Evolutionary conservation across 92 coral and sea anemone species (phyloP), one percentile per base, ranked within the genome.

Genomic region (Epizoanthus stellaris): DNA sequence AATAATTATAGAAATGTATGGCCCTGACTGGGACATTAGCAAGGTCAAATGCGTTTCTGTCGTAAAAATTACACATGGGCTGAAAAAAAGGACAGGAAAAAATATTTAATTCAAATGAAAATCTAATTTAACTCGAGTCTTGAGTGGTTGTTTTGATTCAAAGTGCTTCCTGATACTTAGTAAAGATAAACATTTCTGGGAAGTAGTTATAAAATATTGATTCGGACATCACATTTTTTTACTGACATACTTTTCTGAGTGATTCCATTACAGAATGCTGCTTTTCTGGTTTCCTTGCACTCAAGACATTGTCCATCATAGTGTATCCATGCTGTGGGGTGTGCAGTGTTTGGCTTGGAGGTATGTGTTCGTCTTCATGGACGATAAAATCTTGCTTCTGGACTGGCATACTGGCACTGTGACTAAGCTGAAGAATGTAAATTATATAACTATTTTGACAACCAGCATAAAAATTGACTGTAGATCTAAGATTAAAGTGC

Each of bases 251-350:
- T 73, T 76, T 89, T 66, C 82, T 85, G 0, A 95, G 94, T 16
- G 97, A 90, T 39, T 92, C 95, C 88, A 80, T 88, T 6, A 89
- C 88, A 16, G 82, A 80, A 54, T 88, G 70, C 30, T 65, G 87
- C 60, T 85, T 91, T 38, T 90, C 93, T 7, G 98, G 95, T 87
- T 95, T 95, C 19, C 93, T 85, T 0, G 94, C 85, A 66, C 98
- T 91, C 69, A 95, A 80, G n/a, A 95, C 98, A 58, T 94, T 93
- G 91, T 92, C 94, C 79, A 91, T 88, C 54, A 90, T 43, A 1
- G 79, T 63, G 45, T 81, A 76, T 49, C 79, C 85, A n/a, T 81
- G 92, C 62, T 93, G 93, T 43, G 92, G 92, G 60, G 91, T 88
- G 43, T 85, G 85, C 5, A 91, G 86, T 38, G 89, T 88, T 38